These are phyloP conservation scores for Lepidurus arcticus DNA, from an alignment of 1,140 invertebrate species.

Conservation along the genomic window DNA sequence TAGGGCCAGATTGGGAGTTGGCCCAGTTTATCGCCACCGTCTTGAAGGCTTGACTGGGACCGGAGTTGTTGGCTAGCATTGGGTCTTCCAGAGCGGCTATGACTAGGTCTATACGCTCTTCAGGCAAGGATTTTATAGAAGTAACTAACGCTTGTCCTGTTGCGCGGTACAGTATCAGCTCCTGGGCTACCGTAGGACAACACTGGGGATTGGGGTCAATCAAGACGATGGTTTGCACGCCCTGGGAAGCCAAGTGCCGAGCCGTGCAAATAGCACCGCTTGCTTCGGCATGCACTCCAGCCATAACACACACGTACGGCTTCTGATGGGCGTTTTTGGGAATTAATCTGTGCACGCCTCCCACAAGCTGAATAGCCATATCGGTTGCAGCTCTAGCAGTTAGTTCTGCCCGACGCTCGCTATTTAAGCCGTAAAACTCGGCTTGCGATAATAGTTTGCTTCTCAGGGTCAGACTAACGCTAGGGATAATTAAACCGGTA, in stretches of 20 bases:
- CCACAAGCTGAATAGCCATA: conserved; percentile 68
- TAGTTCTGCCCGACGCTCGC: conserved; percentile 63
- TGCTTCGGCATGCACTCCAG: conserved; percentile 65
- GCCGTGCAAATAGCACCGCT: conserved; percentile 61
- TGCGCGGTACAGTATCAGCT: conserved; percentile 58
- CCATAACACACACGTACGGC: conserved; percentile 68
- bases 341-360: conserved; percentile 63
- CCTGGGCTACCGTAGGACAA: conserved; percentile 44
- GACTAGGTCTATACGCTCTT: conserved; percentile 58
- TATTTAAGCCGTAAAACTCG: conserved; percentile 59
- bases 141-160: conserved; percentile 49
- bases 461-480: conserved; percentile 60
- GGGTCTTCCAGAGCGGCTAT: conserved; percentile 58
- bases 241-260: conserved; percentile 73
- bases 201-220: conserved; percentile 50
- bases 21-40: conserved; percentile 56
- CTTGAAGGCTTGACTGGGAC: conserved; percentile 1
- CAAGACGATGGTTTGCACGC: conserved; percentile 64
- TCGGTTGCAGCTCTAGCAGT: conserved; percentile 69
- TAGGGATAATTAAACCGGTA: conserved; percentile 69
- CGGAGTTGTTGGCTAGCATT: conserved; percentile 38
- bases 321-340: conserved; percentile 75
- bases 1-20: conserved; percentile 63
- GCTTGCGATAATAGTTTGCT: conserved; percentile 59
- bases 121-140: conserved; percentile 51